These are phyloP conservation scores for Isichthys henryi DNA, from an alignment of 2,113 vertebrate species.

Conservation along the genomic window DNA sequence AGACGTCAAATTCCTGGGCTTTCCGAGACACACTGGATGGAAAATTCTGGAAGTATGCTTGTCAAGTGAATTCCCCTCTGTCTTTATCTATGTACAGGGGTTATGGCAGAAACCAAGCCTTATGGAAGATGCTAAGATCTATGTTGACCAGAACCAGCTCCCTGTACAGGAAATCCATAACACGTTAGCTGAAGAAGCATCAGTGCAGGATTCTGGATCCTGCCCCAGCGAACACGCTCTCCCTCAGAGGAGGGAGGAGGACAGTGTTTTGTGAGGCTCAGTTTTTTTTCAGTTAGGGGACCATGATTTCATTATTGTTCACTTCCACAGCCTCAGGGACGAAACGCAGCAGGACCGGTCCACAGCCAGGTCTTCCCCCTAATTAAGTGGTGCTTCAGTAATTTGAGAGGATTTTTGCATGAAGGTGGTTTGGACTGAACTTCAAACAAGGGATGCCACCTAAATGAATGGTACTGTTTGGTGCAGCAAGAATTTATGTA, in stretches of 20 bases:
- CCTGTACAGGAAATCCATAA: not conserved
- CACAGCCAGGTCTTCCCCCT: not conserved
- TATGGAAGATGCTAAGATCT: not conserved
- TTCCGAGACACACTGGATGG: not conserved
- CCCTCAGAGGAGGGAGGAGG: not conserved
- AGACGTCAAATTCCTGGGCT: not conserved
- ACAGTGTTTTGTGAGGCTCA: not conserved
- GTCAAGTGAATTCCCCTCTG: not conserved
- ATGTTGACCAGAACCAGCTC: not conserved
- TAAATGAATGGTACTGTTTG: not conserved
- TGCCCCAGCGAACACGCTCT: not conserved
- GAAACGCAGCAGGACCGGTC: not conserved
- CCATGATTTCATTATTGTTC: not conserved
- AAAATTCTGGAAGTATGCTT: not conserved
- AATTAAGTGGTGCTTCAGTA: not conserved
- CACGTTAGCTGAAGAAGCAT: not conserved
- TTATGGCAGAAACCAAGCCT: not conserved
- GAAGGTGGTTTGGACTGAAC: not conserved
- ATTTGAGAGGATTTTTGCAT: not conserved
- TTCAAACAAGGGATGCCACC: not conserved
- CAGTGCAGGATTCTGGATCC: not conserved
- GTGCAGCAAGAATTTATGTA: not conserved
- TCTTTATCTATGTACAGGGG: not conserved
- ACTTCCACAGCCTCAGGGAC: not conserved
- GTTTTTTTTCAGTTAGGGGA: not conserved